Evolutionary conservation across 92 coral and sea anemone genomes (phyloP), one percentile per base, ranked within the genome.

Genomic region (Actinostola sp.): DNA sequence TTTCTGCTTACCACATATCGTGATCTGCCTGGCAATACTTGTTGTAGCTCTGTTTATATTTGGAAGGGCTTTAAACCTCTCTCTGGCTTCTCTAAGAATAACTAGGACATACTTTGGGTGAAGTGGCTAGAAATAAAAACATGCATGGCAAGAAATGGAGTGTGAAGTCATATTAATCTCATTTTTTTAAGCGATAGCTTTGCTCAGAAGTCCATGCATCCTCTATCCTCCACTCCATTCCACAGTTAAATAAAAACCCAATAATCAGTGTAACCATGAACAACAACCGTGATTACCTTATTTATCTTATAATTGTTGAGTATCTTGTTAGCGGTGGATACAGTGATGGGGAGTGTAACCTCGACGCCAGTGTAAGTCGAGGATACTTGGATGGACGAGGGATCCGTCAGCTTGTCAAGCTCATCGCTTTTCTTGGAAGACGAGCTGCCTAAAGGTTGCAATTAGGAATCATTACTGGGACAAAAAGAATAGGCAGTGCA

Each of bases 51-150:
- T 91, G 56, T 80, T 79, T 29, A 94, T 50, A 54, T 94, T 94
- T 35, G 98, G 95, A 23, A 94, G 78, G 42, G 56, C 68, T 66
- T 65, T 88, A 21, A 94, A 79, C 64, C 82, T 92, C 46, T 85
- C 85, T 60, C 97, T 91, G 54, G 87, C 72, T 69, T 91, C 97
- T 65, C 88, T 77, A 21, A 94, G 83, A 35, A 94, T 91, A 0
- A 86, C 59, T 42, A 94, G 91, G 10, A 84, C 82, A 43, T 94
- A 91, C 75, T 94, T 94, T 9, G 82, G 86, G 73, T 94, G 98
- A 12, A 94, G 88, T 51, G 66, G 74, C 94, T 92, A 51, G 23
- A 71, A n/a, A 26, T 9, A 55, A 45, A 58, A 13, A 32, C 55
- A 25, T 13, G 25, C 3, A 51, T n/a, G n/a, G n/a, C n/a, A n/a